Base-by-base conservation (phyloP, 2,888 invertebrate genomes). In the Carterocephalus palaemon region DNA sequence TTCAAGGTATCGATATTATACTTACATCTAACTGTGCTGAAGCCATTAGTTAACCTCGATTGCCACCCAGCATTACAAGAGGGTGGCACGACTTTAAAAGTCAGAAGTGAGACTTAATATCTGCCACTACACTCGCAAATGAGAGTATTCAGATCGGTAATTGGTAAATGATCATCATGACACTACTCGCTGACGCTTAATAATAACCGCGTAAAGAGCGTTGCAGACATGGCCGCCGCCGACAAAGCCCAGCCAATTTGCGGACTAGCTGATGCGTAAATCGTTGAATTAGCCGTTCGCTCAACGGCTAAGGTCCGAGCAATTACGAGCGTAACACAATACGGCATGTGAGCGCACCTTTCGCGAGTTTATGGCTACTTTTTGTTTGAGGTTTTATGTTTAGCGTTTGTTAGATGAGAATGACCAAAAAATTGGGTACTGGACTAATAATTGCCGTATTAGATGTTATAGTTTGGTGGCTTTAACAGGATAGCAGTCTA, bases 211-310 rank as follows among this genome's bases (percentile, higher is more conserved):
- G 38, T 50, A 54, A 54, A 54, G 54, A 54, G 49, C 60, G 66
- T 61, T 61, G 57, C 71, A 66, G 65, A 71, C 68, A 70, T 59
- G 64, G 48, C 53, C 49, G 53, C 58, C 51, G 61, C 75, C 79
- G 79, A 77, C 81, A 82, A 81, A 82, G 81, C 77, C 67, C 65
- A 67, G 73, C 77, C 81, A 83, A 85, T 85, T 84, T 83, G 78
- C 75, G 76, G 73, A 79, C 75, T 70, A 78, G 69, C 62, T 75
- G 82, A 77, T 80, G 82, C 84, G 79, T 84, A 75, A 84, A 82
- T 70, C 72, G 78, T 76, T 77, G 78, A 76, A 75, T 81, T 80
- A 79, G 77, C 73, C 67, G 56, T 64, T 67, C 73, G 65, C 59
- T 64, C 64, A 60, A 59, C 62, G 67, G 59, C 56, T 62, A 65